Base-by-base conservation (phyloP, 2,888 invertebrate genomes). In the Schizotus pectinicornis region DNA sequence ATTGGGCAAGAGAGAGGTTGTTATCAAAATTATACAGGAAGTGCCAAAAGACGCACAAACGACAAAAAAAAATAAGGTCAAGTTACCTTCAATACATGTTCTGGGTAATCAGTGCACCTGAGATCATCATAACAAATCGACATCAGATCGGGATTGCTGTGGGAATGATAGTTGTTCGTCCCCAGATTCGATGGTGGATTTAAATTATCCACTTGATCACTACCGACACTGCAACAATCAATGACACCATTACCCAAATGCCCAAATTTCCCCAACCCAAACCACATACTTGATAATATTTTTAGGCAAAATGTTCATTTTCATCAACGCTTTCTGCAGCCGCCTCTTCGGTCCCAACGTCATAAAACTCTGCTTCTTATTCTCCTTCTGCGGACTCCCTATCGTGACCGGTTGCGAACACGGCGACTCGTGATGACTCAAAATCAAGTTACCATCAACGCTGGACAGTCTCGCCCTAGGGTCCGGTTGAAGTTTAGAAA, bases 221-320 rank as follows among this genome's bases (percentile, higher is more conserved):
- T 86, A 53, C 73, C 77, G 57, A 74, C 69, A 67, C 75, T 76
- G 59, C 55, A 71, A 71, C 37, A 42, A 50, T 22, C 61, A 57
- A 57, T 41, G 12, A 57, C 55, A n/a, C 39, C 41, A 31, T 61
- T 55, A 9, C 49, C 30, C 42, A 52, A n/a, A n/a, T n/a, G 38
- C 34, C 38, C 31, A 41, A 57, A 30, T 45, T 35, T 14, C 6
- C 31, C 34, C 32, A n/a, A n/a, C 33, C 13, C 39, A 43, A 35
- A 52, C n/a, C n/a, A n/a, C 13, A 14, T 68, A 77, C 77, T 75
- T 78, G 53, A 91, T 89, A 65, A 88, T 88, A 79, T 92, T 91
- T 83, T 92, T 93, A 71, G 91, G 91, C 70, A 93, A 83, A 73
- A 95, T 88, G 79, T 94, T 95, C 87, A 95, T 92, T 81, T 91